Evolutionary conservation across 64 coral and sea anemone genomes (phyloP).

Genomic region (Pocillopora verrucosa): DNA sequence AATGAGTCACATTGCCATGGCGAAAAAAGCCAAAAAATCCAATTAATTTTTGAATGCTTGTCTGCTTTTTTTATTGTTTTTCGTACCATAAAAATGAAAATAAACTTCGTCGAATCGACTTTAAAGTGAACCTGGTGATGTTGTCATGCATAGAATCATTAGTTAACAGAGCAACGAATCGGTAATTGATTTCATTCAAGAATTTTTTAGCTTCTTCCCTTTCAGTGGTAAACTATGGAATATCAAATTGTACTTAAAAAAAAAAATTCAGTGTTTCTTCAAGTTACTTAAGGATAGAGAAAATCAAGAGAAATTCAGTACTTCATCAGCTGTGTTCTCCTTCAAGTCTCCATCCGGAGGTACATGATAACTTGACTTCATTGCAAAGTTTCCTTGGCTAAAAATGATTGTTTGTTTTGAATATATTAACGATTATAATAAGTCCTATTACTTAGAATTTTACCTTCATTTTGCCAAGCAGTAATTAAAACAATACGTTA

Average conservation of each 20-base stretch:
- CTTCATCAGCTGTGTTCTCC: too few species aligned
- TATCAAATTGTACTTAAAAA: neutral
- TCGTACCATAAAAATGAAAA: neutral
- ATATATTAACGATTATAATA: neutral
- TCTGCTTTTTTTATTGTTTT: too few species aligned
- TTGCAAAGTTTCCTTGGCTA: too few species aligned
- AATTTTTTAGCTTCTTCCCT: neutral
- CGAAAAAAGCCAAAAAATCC: too few species aligned
- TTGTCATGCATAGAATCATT: neutral
- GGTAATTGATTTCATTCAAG: neutral
- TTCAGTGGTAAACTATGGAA: neutral
- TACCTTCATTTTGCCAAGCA: neutral
- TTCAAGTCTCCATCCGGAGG: too few species aligned
- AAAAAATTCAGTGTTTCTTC: neutral
- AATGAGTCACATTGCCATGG: too few species aligned
- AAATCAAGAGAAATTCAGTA: too few species aligned
- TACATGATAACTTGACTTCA: too few species aligned
- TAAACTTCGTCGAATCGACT: neutral
- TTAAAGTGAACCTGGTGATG: neutral
- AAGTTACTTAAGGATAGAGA: neutral
- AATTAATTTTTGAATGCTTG: too few species aligned
- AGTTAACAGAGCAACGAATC: neutral
- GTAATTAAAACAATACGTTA: neutral
- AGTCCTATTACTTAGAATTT: neutral
- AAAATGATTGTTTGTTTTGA: too few species aligned